Conservation (phyloP, 1,140 invertebrate genomes). For the Epicauta chinensis region DNA sequence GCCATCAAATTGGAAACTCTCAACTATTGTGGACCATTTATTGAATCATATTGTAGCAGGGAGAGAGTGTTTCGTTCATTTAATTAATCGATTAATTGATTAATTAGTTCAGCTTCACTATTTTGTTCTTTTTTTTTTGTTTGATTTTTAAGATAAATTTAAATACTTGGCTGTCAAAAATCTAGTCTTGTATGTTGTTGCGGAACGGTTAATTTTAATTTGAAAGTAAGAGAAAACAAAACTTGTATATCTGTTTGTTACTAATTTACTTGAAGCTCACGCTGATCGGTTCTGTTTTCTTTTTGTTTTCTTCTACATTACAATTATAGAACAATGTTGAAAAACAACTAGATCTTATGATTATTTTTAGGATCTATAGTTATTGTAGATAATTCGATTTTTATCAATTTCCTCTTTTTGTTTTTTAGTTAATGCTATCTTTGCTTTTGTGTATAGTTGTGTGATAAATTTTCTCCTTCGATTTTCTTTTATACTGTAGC, state of each 20-base stretch:
- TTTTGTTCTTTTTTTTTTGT: background rate
- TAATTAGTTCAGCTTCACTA: conserved; percentile 15
- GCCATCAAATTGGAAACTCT: conserved; percentile 17
- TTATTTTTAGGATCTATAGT: conserved; percentile 2
- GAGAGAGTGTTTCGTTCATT: conserved; percentile 7
- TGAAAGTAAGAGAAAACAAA: too few relatives aligned
- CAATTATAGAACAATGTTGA: too few relatives aligned
- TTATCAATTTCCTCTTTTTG: background rate
- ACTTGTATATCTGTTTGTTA: background rate
- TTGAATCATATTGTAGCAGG: conserved; percentile 17
- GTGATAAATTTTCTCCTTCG: conserved; percentile 36
- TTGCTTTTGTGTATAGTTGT: conserved; percentile 41
- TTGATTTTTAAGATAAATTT: conserved; percentile 2
- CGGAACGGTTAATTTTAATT: conserved; percentile 1
- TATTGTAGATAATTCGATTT: background rate
- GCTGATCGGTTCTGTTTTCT: conserved; percentile 9
- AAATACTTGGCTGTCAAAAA: conserved; percentile 33
- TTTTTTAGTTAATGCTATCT: conserved; percentile 25
- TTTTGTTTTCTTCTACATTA: conserved; percentile 5
- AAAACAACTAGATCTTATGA: too few relatives aligned
- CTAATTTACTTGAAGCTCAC: conserved; percentile 6
- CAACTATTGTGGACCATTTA: conserved; percentile 27
- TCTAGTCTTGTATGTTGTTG: conserved; percentile 32
- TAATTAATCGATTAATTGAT: too few relatives aligned
- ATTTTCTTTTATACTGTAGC: conserved; percentile 32